phyloP scores from a whole-genome alignment of 1,140 invertebrate species.

The Drosophila mayri region DNA sequence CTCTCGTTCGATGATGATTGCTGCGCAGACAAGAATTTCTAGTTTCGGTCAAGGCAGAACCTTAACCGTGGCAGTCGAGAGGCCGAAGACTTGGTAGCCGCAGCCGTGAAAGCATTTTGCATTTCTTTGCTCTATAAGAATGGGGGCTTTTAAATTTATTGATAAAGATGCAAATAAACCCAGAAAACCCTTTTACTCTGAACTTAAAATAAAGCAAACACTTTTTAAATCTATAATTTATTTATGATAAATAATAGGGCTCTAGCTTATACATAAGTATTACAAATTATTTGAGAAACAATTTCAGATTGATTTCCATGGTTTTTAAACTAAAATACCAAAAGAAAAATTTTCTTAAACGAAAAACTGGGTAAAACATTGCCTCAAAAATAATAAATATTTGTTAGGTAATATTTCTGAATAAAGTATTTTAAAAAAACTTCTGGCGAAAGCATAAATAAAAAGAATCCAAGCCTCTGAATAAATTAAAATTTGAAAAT shows the following conservation, averaged over 20 bases:
- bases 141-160: not conserved
- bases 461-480: not conserved
- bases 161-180: not conserved
- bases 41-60: conserved; percentile 61
- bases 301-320: not conserved
- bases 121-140: conserved; percentile 54
- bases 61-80: conserved; percentile 64
- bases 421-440: not conserved
- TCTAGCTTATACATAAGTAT: not conserved
- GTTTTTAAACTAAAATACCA: not conserved
- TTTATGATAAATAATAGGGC: not conserved
- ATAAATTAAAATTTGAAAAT: not conserved
- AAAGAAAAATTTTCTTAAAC: not conserved
- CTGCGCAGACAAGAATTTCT: conserved; percentile 79
- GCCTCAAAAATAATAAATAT: not conserved
- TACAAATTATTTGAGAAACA: not conserved
- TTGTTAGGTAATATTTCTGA: too few species aligned
- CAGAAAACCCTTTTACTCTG: not conserved
- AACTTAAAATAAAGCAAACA: not conserved
- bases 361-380: not conserved
- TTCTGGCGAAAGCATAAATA: not conserved
- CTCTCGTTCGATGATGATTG: conserved; percentile 72
- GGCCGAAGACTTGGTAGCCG: conserved; percentile 39
- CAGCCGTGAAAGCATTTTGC: conserved; percentile 76
- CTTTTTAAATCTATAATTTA: not conserved